A percentile compares a stretch with the other conserved stretches of the same genome.
phyloP scores from a whole-genome alignment of 2,888 invertebrate species.

The Xestia sexstrigata region DNA sequence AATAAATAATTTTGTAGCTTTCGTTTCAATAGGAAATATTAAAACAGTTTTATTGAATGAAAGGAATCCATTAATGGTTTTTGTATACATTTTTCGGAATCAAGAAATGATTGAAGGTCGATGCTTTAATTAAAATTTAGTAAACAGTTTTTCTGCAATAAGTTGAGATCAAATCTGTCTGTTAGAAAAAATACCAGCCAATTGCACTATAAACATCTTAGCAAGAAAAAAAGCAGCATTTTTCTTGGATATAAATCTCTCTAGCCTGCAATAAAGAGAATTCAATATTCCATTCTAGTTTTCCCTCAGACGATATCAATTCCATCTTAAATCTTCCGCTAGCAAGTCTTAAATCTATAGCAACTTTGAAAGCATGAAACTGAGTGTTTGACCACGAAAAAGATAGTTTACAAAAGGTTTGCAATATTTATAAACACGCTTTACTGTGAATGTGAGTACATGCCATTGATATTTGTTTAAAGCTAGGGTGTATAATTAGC shows the following conservation, averaged over 20 bases:
- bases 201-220: not conserved
- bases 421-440: too few species aligned
- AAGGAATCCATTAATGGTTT: not conserved
- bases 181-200: conserved; percentile 7
- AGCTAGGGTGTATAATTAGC: too few species aligned
- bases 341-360: conserved; percentile 36
- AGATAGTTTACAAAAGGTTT: not conserved
- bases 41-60: not conserved
- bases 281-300: conserved; percentile 50
- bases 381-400: conserved; percentile 6
- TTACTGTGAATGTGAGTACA: too few species aligned
- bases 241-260: conserved; percentile 20
- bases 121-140: not conserved
- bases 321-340: conserved; percentile 26
- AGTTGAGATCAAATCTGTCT: not conserved
- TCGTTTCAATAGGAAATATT: not conserved
- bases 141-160: not conserved
- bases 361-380: conserved; percentile 38
- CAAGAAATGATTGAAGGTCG: not conserved
- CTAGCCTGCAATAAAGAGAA: conserved; percentile 33
- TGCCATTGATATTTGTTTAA: too few species aligned
- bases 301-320: conserved; percentile 38
- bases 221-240: not conserved
- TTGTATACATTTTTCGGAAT: not conserved
- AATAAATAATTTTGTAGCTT: not conserved